Base-by-base conservation (phyloP, 2,888 invertebrate genomes). In the Drosophila melanosoma region DNA sequence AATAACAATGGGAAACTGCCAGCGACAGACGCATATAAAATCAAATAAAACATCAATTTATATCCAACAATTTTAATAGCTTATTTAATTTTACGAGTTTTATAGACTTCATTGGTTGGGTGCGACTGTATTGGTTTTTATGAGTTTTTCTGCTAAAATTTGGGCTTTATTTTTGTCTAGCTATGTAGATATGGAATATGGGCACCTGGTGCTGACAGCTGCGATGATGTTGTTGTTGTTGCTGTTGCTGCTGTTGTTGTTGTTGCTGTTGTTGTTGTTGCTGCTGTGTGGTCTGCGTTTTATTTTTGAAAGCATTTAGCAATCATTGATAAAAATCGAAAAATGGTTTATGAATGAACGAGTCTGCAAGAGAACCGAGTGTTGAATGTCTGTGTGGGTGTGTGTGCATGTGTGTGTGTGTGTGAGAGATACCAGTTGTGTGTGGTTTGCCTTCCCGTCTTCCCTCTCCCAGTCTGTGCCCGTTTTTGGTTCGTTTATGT, bases 311-410 rank as follows among this genome's bases (percentile, higher is more conserved):
- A 85, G 74, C 86, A 90, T 86, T 89, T 89, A 76, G 77, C 90
- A 87, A 87, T 89, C 87, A 87, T 87, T 87, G 90, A 87, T 87
- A 90, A 87, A 87, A 87, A 85, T 90, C 90, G 76, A 79, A 76
- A 77, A 81, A 81, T 87, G 61, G 74, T 87, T 87, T 90, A 90
- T 87, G 87, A 87, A 87, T 87, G 87, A 83, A 80, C 57, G 67
- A n/a, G 61, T 69, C 52, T 45, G 15, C 64, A 45, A 42, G 56
- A 26, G 36, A 26, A 29, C 7, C 5, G 45, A 8, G 15, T 45
- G 20, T 15, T 8, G 49, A 15, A n/a, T 15, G 26, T 40, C 23
- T 54, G 2, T 20, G 3, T 35, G 6, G 23, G 12, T 59, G 3
- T 35, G 17, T 60, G 33, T 38, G 52, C n/a, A n/a, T 26, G 52